Evolutionary conservation across 2,113 vertebrate species (phyloP).

Genomic region (Syngnathus floridae): DNA sequence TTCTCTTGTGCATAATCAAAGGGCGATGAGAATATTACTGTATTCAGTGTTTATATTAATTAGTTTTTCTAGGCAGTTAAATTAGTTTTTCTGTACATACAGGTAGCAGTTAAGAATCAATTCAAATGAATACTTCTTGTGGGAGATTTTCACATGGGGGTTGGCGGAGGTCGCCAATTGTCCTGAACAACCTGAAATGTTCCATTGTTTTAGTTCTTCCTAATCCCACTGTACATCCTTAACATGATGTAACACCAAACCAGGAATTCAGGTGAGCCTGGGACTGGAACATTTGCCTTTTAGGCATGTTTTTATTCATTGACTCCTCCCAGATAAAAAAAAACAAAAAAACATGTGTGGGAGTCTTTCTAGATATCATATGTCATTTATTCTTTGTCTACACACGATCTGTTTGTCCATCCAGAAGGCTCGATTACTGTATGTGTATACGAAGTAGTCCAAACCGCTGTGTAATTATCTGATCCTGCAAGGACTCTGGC

Average conservation of each 20-base stretch:
- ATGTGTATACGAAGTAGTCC: slow-evolving; percentile 31
- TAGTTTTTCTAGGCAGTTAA: too few relatives aligned
- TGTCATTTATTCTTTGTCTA: slow-evolving; percentile 29
- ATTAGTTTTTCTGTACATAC: too few relatives aligned
- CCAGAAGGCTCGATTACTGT: slow-evolving; percentile 24
- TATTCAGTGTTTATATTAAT: not conserved
- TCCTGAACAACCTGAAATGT: not conserved
- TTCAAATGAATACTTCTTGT: too few relatives aligned
- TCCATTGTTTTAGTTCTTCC: not conserved
- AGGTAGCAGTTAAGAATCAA: too few relatives aligned
- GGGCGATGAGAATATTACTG: not conserved
- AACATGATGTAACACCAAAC: not conserved
- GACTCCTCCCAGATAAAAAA: not conserved
- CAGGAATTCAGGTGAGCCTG: not conserved
- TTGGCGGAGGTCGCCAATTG: too few relatives aligned
- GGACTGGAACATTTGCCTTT: not conserved
- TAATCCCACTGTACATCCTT: not conserved
- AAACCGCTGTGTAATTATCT: slow-evolving; percentile 45
- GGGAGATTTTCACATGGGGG: too few relatives aligned
- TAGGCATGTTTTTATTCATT: slow-evolving; percentile 1
- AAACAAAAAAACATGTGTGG: not conserved
- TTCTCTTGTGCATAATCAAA: not conserved
- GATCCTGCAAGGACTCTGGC: slow-evolving; percentile 30
- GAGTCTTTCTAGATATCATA: not conserved
- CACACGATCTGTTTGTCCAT: slow-evolving; percentile 3